Percentiles rank a stretch among this genome's conserved stretches.
Conservation (phyloP, 2,797 vertebrate genomes). For the Alectoris magna region DNA sequence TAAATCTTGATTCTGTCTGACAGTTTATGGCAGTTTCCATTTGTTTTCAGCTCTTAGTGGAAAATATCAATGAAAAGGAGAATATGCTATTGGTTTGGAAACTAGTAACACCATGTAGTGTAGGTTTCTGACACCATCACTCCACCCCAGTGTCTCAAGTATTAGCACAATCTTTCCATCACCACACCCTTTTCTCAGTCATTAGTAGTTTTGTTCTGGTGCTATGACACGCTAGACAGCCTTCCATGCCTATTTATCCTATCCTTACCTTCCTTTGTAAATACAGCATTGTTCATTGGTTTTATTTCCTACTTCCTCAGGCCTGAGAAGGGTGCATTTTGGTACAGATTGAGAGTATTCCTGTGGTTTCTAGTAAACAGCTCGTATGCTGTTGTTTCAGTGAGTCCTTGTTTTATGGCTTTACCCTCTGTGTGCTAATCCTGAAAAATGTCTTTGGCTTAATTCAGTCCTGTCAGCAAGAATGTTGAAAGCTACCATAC, state of each 20-base stretch:
- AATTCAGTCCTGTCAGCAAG: not conserved
- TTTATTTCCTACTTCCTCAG: not conserved
- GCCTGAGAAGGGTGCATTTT: not conserved
- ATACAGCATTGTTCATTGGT: not conserved
- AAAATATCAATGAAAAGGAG: not conserved
- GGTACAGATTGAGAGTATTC: not conserved
- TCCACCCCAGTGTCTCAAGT: not conserved
- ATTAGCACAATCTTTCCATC: not conserved
- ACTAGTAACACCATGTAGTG: not conserved
- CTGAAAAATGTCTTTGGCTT: not conserved
- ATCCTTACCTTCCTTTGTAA: not conserved
- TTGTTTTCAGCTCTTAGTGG: not conserved
- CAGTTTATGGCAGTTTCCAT: not conserved
- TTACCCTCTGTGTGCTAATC: not conserved
- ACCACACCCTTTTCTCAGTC: not conserved
- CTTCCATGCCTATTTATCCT: not conserved
- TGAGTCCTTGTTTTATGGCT: not conserved
- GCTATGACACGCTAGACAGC: not conserved
- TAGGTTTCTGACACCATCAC: not conserved
- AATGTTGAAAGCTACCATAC: not conserved
- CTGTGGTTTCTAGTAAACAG: not conserved
- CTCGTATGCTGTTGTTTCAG: not conserved
- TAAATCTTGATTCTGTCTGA: not conserved
- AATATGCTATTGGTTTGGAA: not conserved
- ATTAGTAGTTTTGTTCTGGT: not conserved